These are phyloP conservation scores for Drosophila cardini DNA, from an alignment of 1,140 invertebrate genomes.

Conservation along the genomic window DNA sequence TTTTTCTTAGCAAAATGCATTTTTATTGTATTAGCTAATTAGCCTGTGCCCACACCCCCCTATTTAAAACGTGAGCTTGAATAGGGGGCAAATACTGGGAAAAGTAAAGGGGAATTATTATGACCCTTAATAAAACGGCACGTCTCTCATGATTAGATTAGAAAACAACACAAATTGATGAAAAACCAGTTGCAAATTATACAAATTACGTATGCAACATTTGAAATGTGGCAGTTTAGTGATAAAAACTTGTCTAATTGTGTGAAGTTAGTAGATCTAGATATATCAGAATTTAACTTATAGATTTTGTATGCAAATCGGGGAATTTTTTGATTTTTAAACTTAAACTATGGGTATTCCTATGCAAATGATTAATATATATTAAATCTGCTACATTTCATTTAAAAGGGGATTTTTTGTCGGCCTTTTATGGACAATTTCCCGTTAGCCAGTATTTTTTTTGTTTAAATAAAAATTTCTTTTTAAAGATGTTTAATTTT, in stretches of 20 bases:
- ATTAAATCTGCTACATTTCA: not conserved
- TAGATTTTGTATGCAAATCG: slow-evolving; percentile 8
- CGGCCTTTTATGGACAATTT: not conserved
- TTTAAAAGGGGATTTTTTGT: not conserved
- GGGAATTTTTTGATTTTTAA: not conserved
- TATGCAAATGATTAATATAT: not conserved
- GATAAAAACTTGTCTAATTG: slow-evolving; percentile 16
- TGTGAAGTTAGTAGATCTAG: slow-evolving; percentile 37
- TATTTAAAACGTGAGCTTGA: slow-evolving; percentile 32
- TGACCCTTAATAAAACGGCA: slow-evolving; percentile 24
- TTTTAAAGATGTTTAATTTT: not conserved
- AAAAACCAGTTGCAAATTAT: slow-evolving; percentile 40
- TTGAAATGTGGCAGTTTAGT: slow-evolving; percentile 29
- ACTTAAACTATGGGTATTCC: not conserved
- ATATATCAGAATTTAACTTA: not conserved
- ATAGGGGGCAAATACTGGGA: slow-evolving; percentile 19
- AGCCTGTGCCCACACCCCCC: slow-evolving; percentile 7
- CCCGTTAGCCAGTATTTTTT: not conserved
- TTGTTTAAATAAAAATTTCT: not conserved
- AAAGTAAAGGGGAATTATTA: not conserved
- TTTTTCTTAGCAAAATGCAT: slow-evolving; percentile 21
- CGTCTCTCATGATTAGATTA: slow-evolving; percentile 9
- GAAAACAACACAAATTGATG: not conserved
- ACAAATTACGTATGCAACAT: slow-evolving; percentile 34
- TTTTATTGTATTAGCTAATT: slow-evolving; percentile 60